Conservation (phyloP, 2,888 invertebrate genomes). For the Acanthosepion lycidas region DNA sequence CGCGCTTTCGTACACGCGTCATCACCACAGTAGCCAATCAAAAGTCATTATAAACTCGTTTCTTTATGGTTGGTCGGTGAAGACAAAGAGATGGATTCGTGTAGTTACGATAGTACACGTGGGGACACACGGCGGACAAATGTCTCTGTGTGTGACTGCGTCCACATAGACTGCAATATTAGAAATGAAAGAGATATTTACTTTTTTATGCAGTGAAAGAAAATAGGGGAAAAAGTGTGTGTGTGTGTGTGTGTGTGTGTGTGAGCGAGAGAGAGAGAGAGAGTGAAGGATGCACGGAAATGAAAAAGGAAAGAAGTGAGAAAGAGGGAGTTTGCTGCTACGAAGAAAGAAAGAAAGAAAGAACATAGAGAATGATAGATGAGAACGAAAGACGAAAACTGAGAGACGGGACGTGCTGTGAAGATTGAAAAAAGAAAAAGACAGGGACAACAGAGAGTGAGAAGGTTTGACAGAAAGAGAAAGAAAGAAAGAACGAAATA, state of each 20-base stretch:
- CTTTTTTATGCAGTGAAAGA: too few relatives aligned
- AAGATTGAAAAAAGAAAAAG: neutral
- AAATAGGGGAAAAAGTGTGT: neutral
- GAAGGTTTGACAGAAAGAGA: too few relatives aligned
- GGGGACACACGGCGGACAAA: too few relatives aligned
- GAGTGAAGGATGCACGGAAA: rapidly evolving
- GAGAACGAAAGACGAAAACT: too few relatives aligned
- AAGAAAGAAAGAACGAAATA: neutral
- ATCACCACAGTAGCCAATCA: too few relatives aligned
- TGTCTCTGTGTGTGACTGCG: too few relatives aligned
- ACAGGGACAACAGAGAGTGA: too few relatives aligned
- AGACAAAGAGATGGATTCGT: neutral
- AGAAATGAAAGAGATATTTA: neutral
- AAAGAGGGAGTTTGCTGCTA: neutral
- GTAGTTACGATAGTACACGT: neutral
- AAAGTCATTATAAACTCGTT: neutral
- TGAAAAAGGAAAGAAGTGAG: neutral
- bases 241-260: too few relatives aligned
- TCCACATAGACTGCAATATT: neutral
- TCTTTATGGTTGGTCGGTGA: neutral
- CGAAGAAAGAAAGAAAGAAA: neutral
- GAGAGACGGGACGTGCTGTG: neutral
- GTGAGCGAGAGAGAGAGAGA: neutral
- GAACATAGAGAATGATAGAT: neutral
- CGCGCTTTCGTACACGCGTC: too few relatives aligned